Evolutionary conservation across 1,140 invertebrate species (phyloP), one percentile per base, ranked within the genome.

Genomic region (Campoletis sonorensis): DNA sequence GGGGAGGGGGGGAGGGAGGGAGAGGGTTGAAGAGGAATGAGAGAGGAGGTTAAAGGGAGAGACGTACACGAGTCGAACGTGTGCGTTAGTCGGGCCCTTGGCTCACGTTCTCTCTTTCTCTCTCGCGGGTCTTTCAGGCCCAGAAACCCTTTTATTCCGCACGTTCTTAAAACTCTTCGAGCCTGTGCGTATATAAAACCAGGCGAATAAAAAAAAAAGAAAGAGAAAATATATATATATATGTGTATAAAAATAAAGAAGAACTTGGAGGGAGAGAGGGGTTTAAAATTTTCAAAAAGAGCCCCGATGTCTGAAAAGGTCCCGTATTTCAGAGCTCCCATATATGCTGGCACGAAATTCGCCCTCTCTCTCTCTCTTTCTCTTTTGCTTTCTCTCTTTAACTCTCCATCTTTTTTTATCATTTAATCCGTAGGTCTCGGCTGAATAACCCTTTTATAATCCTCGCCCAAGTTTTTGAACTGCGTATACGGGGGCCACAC

Each of bases 201-300:
- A 81, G 70, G 67, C 67, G 54, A 81, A 81, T 51, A 33, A 70
- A 64, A 73, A 51, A 51, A 73, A 67, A 27, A 61, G 49, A 67
- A 73, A 67, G 45, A 61, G 49, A 67, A 40, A 54, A 79, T 30
- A 45, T 37, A 67, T 67, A 81, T n/a, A 40, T 23, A 76, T 45
- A 81, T 45, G 40, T 45, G 40, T 45, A 45, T 3, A 51, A 75
- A 75, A 75, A 67, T 40, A 76, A 82, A 58, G 78, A 70, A 82
- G 78, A 81, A 67, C 61, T 4, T 27, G 1, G 23, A 67, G 10
- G 71, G 26, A 30, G 23, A 67, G 68, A 80, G 83, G 82, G 85
- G 86, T 90, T 88, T 89, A 89, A 91, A 92, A 89, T 91, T 91
- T 92, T 92, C 86, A 90, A 92, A 92, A 92, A 90, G 85, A 73